Evolutionary conservation across 2,888 invertebrate species (phyloP), one percentile per base, ranked within the genome.

Genomic region (Serrognathus titanus): DNA sequence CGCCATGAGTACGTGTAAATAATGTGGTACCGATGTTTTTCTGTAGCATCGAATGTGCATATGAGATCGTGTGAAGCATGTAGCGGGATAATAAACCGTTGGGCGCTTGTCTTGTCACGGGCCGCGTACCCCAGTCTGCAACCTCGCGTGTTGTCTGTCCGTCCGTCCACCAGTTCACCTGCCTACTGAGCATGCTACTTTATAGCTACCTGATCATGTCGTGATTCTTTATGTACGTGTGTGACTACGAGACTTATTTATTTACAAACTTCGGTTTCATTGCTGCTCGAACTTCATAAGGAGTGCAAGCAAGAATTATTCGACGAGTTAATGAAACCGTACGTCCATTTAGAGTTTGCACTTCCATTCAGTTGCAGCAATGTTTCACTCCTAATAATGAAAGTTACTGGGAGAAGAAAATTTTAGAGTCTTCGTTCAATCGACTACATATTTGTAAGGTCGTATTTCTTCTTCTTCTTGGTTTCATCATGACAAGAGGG

Each of bases 181-280:
- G 62, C 60, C 59, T 62, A 63, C 61, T 51, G 57, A 62, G 60
- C 60, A 62, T 57, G 63, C 63, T 59, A 63, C 61, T 61, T 63
- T 61, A 62, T 63, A 61, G 62, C 65, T 65, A 63, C 63, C 63
- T 61, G 59, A 60, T 58, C 63, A 65, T 62, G 63, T 64, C 63
- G 60, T 64, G 64, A 63, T 63, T 62, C 59, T 64, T 63, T 65
- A 64, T 63, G 58, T 58, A 54, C 63, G 57, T 58, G 62, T 61
- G 60, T 60, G 59, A 55, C 49, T 50, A 55, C 55, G 50, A 41
- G 45, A n/a, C 43, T 43, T 43, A 20, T 43, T 43, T 43, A 43
- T 43, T 43, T 43, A 16, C 43, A 20, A 43, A 43, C 43, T 43
- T 43, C 13, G 20, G 20, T 43, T 20, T 43, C 43, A 43, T 9